Percentiles rank a stretch among this genome's conserved stretches.
These are phyloP conservation scores for Acrobasis repandana DNA, from an alignment of 2,888 invertebrate genomes.

Conservation along the genomic window DNA sequence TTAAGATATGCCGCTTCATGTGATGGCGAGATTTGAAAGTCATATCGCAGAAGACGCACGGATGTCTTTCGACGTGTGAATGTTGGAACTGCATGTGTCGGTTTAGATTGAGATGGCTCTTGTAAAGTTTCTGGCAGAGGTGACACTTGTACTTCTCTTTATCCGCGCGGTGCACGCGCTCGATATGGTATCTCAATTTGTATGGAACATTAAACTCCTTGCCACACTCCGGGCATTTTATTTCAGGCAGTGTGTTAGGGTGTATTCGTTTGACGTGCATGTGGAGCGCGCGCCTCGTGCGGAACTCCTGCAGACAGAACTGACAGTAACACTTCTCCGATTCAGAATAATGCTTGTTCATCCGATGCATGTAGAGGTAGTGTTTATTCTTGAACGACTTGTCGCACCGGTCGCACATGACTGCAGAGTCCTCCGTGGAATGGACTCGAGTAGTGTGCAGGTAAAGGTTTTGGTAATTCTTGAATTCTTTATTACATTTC, in stretches of 20 bases:
- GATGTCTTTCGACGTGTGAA: conserved; percentile 63
- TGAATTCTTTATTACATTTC: conserved; percentile 72
- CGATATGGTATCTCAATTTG: conserved; percentile 68
- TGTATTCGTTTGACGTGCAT: conserved; percentile 72
- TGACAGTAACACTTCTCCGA: conserved; percentile 71
- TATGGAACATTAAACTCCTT: conserved; percentile 70
- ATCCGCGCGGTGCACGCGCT: conserved; percentile 56
- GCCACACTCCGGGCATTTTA: conserved; percentile 69
- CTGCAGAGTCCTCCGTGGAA: conserved; percentile 70
- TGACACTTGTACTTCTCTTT: conserved; percentile 68
- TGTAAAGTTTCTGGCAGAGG: conserved; percentile 67
- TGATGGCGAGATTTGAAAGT: conserved; percentile 74
- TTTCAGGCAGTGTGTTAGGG: conserved; percentile 65
- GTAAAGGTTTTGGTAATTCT: conserved; percentile 73
- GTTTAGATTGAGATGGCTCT: conserved; percentile 65
- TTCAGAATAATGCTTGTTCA: conserved; percentile 78
- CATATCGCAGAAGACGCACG: conserved; percentile 73
- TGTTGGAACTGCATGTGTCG: conserved; percentile 70
- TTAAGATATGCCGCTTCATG: conserved; percentile 73
- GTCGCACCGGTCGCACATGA: conserved; percentile 68
- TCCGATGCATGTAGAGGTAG: conserved; percentile 75
- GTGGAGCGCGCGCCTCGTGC: conserved; percentile 65
- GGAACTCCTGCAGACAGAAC: conserved; percentile 70
- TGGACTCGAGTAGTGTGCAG: conserved; percentile 72
- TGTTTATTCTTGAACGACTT: conserved; percentile 76